phyloP scores from a whole-genome alignment of 1,140 invertebrate genomes.

The Panulirus ornatus region DNA sequence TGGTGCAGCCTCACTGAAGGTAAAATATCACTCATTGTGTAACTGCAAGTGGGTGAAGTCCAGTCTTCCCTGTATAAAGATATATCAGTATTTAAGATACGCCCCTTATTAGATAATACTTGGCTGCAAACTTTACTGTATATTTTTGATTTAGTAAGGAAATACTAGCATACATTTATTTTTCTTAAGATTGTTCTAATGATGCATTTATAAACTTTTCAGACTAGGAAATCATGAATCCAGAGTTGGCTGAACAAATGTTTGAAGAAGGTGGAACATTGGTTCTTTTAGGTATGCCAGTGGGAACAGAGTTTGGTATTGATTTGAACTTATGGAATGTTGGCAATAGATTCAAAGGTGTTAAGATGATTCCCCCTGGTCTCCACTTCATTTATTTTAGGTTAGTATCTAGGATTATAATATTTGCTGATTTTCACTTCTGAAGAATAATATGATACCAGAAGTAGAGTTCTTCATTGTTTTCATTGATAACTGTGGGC shows the following conservation, averaged over 20 bases:
- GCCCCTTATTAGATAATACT: too few relatives aligned
- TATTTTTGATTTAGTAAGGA: neutral
- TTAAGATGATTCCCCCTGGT: constrained; percentile 99
- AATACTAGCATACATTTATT: neutral
- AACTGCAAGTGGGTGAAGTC: too few relatives aligned
- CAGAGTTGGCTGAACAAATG: constrained; percentile 86
- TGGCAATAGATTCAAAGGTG: constrained; percentile 94
- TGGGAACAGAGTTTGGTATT: constrained; percentile 96
- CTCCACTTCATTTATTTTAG: constrained; percentile 97
- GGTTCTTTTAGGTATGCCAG: constrained; percentile 89
- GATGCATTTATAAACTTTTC: neutral
- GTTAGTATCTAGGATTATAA: constrained; percentile 77
- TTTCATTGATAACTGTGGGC: too few relatives aligned
- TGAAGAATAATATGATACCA: too few relatives aligned
- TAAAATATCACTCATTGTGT: too few relatives aligned
- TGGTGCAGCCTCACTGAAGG: too few relatives aligned
- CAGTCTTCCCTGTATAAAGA: too few relatives aligned
- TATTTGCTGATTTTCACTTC: constrained; percentile 3
- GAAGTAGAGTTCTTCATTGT: too few relatives aligned
- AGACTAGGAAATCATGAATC: constrained; percentile 79
- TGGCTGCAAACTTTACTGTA: too few relatives aligned
- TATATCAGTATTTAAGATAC: too few relatives aligned
- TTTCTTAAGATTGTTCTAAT: neutral
- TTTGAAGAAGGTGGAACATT: constrained; percentile 90
- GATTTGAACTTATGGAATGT: constrained; percentile 96